phyloP scores from a whole-genome alignment of 2,888 invertebrate genomes.

The Apotomis betuletana region DNA sequence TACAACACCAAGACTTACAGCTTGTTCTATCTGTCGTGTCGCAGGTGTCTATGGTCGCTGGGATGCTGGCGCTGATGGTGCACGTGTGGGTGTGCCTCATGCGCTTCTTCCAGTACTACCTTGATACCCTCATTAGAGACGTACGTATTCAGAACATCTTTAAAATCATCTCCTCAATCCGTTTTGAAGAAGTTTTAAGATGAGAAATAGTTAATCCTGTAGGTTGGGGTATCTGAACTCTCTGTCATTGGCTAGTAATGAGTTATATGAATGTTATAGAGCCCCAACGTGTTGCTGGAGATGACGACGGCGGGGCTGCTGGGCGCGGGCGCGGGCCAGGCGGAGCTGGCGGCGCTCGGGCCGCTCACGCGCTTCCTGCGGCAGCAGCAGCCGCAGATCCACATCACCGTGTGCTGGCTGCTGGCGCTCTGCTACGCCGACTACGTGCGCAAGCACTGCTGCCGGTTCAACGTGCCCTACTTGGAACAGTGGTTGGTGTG shows the following conservation, averaged over 20 bases:
- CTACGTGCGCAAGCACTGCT: constrained; percentile 76
- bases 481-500: constrained; percentile 73
- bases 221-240: too few relatives aligned
- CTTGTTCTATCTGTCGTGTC: constrained; percentile 26
- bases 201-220: too few relatives aligned
- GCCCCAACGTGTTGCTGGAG: constrained; percentile 72
- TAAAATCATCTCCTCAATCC: too few relatives aligned
- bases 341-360: constrained; percentile 65
- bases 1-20: not conserved
- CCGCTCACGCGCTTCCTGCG: constrained; percentile 71
- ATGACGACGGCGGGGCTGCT: constrained; percentile 74
- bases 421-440: constrained; percentile 77
- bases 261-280: constrained; percentile 53
- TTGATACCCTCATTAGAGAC: constrained; percentile 75
- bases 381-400: constrained; percentile 77
- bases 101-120: constrained; percentile 78
- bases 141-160: constrained; percentile 56
- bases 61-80: constrained; percentile 76
- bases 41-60: constrained; percentile 75
- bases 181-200: too few relatives aligned
- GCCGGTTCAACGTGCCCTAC: constrained; percentile 75
- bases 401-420: constrained; percentile 80
- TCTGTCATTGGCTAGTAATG: not conserved
- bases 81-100: constrained; percentile 79
- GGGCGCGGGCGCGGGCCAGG: constrained; percentile 59